These are phyloP conservation scores for Sinhomidia bicolor DNA, from an alignment of 2,888 invertebrate species.

Conservation along the genomic window DNA sequence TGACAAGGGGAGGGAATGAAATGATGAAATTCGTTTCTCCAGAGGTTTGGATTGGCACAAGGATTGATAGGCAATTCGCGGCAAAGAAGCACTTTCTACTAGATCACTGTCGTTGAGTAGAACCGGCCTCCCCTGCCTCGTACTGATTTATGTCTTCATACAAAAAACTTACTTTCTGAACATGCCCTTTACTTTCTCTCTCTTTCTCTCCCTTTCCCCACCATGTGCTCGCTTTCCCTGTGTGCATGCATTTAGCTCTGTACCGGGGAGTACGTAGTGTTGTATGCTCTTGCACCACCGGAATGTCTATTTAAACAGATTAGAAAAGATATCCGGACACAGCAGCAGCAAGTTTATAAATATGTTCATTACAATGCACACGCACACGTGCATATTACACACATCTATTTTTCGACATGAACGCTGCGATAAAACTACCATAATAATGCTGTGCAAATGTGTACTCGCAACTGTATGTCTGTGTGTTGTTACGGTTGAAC, in stretches of 20 bases:
- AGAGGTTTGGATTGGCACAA: slow-evolving; percentile 71
- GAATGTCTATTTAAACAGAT: slow-evolving; percentile 9
- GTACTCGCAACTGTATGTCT: slow-evolving; percentile 36
- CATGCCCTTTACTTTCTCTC: slow-evolving; percentile 49
- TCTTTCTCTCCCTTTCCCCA: background rate
- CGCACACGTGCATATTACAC: background rate
- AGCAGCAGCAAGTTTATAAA: background rate
- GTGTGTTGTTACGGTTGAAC: slow-evolving; percentile 59
- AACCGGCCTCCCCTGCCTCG: slow-evolving; percentile 69
- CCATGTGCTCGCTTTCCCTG: background rate
- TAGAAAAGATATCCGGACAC: background rate
- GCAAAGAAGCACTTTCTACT: slow-evolving; percentile 71
- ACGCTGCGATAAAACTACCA: slow-evolving; percentile 5
- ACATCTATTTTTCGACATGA: background rate
- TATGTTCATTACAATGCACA: slow-evolving; percentile 24
- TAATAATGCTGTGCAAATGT: background rate
- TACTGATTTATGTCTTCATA: slow-evolving; percentile 74
- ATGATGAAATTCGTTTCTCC: slow-evolving; percentile 73
- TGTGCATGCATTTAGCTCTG: background rate
- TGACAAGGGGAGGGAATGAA: slow-evolving; percentile 70
- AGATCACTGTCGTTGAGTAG: slow-evolving; percentile 71
- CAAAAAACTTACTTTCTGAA: slow-evolving; percentile 54
- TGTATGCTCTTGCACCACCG: no score
- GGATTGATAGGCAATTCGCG: slow-evolving; percentile 74
- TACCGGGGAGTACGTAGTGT: no score